A percentile compares a stretch with the other conserved stretches of the same genome.
Conservation (phyloP, 2,113 vertebrate species). For the Chaenocephalus aceratus region DNA sequence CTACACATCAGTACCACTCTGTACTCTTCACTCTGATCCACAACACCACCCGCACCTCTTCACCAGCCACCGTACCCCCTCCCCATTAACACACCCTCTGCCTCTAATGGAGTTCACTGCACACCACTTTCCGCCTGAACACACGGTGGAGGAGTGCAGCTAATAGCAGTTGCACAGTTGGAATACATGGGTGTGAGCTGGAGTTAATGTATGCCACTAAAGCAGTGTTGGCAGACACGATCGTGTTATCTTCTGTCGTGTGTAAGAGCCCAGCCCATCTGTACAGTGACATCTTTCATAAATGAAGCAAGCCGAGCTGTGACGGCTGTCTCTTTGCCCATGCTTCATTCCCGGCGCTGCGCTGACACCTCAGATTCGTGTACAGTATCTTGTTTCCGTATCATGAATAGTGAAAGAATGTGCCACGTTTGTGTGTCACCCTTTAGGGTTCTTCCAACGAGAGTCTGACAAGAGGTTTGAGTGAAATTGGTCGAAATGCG, state of each 20-base stretch:
- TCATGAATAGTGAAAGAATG: slow-evolving; percentile 51
- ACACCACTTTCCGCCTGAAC: slow-evolving; percentile 68
- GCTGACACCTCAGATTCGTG: slow-evolving; percentile 53
- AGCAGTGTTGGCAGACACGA: slow-evolving; percentile 76
- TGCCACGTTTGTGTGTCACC: slow-evolving; percentile 48
- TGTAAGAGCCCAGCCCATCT: slow-evolving; percentile 65
- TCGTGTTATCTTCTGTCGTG: slow-evolving; percentile 57
- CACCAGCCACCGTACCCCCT: background rate
- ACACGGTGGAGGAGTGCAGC: slow-evolving; percentile 51
- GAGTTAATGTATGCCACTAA: slow-evolving; percentile 72
- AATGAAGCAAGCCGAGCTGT: slow-evolving; percentile 69
- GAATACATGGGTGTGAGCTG: slow-evolving; percentile 74
- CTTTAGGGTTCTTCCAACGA: slow-evolving; percentile 40
- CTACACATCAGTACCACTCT: slow-evolving; percentile 53
- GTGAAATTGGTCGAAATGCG: slow-evolving; percentile 54
- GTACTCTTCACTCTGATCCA: slow-evolving; percentile 42
- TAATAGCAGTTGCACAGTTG: slow-evolving; percentile 65
- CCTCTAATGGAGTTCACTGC: slow-evolving; percentile 76
- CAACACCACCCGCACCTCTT: slow-evolving; percentile 4
- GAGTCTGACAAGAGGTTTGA: slow-evolving; percentile 57
- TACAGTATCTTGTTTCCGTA: slow-evolving; percentile 37
- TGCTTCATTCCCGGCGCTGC: slow-evolving; percentile 42
- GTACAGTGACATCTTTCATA: slow-evolving; percentile 65
- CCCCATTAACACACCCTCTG: slow-evolving; percentile 65
- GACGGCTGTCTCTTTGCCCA: slow-evolving; percentile 66